Base-by-base conservation (phyloP, 2,888 invertebrate species). In the Selenia dentaria region DNA sequence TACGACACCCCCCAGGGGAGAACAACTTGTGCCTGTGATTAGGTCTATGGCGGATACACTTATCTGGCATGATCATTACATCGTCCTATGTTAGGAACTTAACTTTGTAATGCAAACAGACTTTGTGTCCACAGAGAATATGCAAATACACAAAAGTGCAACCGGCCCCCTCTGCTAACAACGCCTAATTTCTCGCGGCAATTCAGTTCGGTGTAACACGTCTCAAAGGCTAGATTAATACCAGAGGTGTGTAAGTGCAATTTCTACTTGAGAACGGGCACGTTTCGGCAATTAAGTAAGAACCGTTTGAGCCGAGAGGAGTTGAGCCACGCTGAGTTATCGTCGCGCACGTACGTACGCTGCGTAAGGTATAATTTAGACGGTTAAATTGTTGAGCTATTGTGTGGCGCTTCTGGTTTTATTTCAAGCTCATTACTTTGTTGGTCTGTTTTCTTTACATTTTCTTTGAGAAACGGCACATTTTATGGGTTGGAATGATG, bases 211-310 rank as follows among this genome's bases (percentile, higher is more conserved):
- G 48, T 49, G 56, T 48, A 27, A 53, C 35, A 25, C 49, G 32
- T 46, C 35, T 54, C 41, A 49, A 51, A 48, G 28, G 41, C 35
- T 32, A 50, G 42, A 48, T 49, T 41, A 53, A 52, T 33, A 51
- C 43, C 22, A 41, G 31, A 53, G 48, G 56, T 53, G 52, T 52
- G 50, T 50, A 33, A 47, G 46, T 53, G 43, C 53, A 48, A 53
- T 57, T 28, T 46, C 37, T 41, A 54, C 42, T 50, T 22, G 36
- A 49, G 42, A 37, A 36, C 39, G 47, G 48, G 61, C 70, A 71
- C 72, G 70, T 69, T 62, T 57, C 42, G 50, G 57, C 67, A 71
- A 71, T 71, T 71, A 71, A 65, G 38, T 39, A 38, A 5, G 37
- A 28, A n/a, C 9, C 37, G 45, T 45, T 45, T 45, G 39, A 45